Conservation (phyloP, 1,140 invertebrate species). For the Cheumatopsyche charites region DNA sequence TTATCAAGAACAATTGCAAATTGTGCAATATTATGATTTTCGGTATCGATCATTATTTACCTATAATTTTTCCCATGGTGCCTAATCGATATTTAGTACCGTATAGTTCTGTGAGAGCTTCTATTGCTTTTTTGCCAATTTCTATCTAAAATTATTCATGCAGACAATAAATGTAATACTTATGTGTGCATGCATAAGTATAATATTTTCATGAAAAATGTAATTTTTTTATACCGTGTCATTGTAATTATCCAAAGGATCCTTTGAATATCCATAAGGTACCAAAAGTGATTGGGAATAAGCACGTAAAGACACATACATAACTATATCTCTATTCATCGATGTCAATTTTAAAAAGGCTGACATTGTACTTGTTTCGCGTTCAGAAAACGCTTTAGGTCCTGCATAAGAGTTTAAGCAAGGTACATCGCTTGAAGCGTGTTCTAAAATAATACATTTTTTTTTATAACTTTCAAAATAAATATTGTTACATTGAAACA, state of each 20-base stretch:
- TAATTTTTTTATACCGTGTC: slow-evolving; percentile 58
- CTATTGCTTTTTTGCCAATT: neutral
- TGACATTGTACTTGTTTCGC: slow-evolving; percentile 63
- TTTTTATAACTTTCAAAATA: slow-evolving; percentile 50
- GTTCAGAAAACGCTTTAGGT: slow-evolving; percentile 68
- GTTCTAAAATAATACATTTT: slow-evolving; percentile 53
- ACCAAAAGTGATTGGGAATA: slow-evolving; percentile 67
- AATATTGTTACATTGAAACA: slow-evolving; percentile 2
- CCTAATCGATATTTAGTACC: too few relatives aligned
- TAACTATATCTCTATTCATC: slow-evolving; percentile 55
- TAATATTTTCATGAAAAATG: slow-evolving; percentile 5
- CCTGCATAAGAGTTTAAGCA: slow-evolving; percentile 70
- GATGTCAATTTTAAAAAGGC: slow-evolving; percentile 56
- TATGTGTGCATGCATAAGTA: neutral
- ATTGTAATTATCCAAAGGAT: slow-evolving; percentile 64
- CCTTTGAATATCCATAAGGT: slow-evolving; percentile 58
- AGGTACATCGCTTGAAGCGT: slow-evolving; percentile 65
- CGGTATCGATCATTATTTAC: too few relatives aligned
- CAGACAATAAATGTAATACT: slow-evolving; percentile 52
- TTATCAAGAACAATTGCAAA: too few relatives aligned
- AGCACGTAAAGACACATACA: slow-evolving; percentile 65
- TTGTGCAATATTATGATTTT: too few relatives aligned
- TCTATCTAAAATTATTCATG: neutral
- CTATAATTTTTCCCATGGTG: too few relatives aligned
- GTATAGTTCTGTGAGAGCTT: neutral